Evolutionary conservation across 2,888 invertebrate genomes (phyloP), one percentile per base, ranked within the genome.

Genomic region (Idaea dimidiata): DNA sequence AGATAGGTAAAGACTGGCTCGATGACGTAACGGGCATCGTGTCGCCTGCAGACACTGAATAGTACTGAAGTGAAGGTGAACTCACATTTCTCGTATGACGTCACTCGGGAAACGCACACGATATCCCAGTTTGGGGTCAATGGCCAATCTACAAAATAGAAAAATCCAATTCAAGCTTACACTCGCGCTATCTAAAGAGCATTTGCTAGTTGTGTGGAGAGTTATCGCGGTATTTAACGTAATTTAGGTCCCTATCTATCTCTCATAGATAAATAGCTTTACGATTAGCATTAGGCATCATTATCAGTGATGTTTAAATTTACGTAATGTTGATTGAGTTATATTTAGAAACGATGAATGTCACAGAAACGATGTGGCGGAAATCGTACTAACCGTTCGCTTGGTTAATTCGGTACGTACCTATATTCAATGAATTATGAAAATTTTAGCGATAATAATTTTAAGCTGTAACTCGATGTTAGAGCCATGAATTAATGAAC

Each of bases 81-180:
- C 93, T 93, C 93, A 92, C 93, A 86, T 89, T 88, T 89, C 87
- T 88, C 82, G 84, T 80, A 86, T 89, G 92, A 89, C 91, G 89
- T 91, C 87, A 89, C 88, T 90, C 84, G 88, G 82, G 82, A 93
- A 93, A 87, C 84, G 93, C 80, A 93, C 93, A 77, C 92, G 91
- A 87, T 84, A 89, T 83, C 93, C 93, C 85, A 92, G 86, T 89
- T 92, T 92, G 81, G 87, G 87, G 84, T 87, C 87, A 89, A 92
- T 89, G 91, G 87, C 90, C 91, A 93, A 91, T 92, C 93, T 93
- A 93, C 85, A 92, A 93, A 84, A 90, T 87, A 90, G 87, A 91
- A 87, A 90, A 87, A 79, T 76, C 80, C 77, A 82, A 82, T 85
- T 85, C 81, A 84, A 78, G 72, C 62, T 68, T 65, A 66, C 74